These are phyloP conservation scores for Crotalus helleri DNA, from an alignment of 2,113 vertebrate genomes.

Conservation along the genomic window DNA sequence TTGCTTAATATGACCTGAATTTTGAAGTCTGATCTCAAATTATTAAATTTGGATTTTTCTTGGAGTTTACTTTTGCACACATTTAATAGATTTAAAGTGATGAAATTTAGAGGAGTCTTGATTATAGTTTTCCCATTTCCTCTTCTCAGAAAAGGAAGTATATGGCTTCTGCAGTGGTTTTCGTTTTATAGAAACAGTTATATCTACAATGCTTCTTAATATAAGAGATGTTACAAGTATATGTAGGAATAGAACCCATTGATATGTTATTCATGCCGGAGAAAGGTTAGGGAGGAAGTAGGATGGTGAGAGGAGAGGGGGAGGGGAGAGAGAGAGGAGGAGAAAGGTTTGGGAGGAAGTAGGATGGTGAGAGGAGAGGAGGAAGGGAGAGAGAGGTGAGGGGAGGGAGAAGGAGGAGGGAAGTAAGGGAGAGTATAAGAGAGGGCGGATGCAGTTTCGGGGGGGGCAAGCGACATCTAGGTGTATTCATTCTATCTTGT, in stretches of 20 bases:
- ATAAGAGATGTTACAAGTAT: slow-evolving; percentile 36
- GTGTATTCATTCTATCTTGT: too few species aligned
- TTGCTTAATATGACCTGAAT: not conserved
- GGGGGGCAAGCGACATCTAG: too few species aligned
- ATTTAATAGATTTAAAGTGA: not conserved
- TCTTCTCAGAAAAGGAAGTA: slow-evolving; percentile 40
- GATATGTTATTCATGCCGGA: not conserved
- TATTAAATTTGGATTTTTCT: not conserved
- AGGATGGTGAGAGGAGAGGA: too few species aligned
- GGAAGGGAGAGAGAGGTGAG: too few species aligned
- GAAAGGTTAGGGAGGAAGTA: too few species aligned
- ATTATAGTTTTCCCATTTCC: not conserved
- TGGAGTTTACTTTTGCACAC: not conserved
- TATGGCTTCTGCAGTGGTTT: slow-evolving; percentile 35
- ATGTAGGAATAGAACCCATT: not conserved
- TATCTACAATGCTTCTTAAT: slow-evolving; percentile 24
- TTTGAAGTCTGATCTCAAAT: not conserved
- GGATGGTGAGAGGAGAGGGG: too few species aligned
- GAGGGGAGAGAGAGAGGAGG: too few species aligned
- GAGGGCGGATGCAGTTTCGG: too few species aligned
- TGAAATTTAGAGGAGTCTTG: not conserved
- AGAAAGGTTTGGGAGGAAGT: too few species aligned
- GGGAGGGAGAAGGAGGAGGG: too few species aligned
- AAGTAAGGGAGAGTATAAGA: too few species aligned
- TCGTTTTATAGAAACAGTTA: slow-evolving; percentile 64